Evolutionary conservation across 2,113 vertebrate species (phyloP), one percentile per base, ranked within the genome.

Genomic region (Apteryx owenii): DNA sequence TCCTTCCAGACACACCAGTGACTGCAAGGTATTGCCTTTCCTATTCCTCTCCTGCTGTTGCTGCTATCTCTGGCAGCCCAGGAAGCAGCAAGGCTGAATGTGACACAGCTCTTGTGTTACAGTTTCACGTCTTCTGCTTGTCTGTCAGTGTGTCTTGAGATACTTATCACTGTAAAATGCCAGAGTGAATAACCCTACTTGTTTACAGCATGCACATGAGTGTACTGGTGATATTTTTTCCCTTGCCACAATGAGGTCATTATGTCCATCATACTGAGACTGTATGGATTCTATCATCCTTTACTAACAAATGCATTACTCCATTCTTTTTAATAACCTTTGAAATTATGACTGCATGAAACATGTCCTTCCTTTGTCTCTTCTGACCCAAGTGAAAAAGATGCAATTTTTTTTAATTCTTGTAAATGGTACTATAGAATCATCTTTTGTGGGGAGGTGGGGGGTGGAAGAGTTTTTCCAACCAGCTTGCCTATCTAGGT

Each of bases 11-110:
- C 8, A 14, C 4, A 7, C n/a, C 10, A 12, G 44, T 28, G 66
- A 14, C 36, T 53, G 68, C 31, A 48, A 46, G 25, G 51, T 0
- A 0, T 31, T 65, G n/a, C 62, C 8, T 3, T 19, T 86, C 48
- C 56, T 33, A 1, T 61, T 87, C 28, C 12, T 56, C 33, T 28
- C 33, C 48, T 33, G 40, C 68, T 36, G 2, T 1, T 1, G 0
- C 0, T 1, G 22, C 28, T 76, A 3, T 38, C 20, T 28, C n/a
- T 80, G 46, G 36, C 78, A 89, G 78, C 12, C 61, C 65, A 7
- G 3, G 12, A 65, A 50, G 78, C 0, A 0, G 19, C 61, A 80
- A 29, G 53, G 56, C 31, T 69, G 78, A 29, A 68, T 21, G 44
- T 80, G 71, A 66, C 85, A 73, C 48, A 22, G 58, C 21, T 5